These are phyloP conservation scores for Bombus polaris DNA, from an alignment of 1,140 invertebrate genomes.

Conservation along the genomic window DNA sequence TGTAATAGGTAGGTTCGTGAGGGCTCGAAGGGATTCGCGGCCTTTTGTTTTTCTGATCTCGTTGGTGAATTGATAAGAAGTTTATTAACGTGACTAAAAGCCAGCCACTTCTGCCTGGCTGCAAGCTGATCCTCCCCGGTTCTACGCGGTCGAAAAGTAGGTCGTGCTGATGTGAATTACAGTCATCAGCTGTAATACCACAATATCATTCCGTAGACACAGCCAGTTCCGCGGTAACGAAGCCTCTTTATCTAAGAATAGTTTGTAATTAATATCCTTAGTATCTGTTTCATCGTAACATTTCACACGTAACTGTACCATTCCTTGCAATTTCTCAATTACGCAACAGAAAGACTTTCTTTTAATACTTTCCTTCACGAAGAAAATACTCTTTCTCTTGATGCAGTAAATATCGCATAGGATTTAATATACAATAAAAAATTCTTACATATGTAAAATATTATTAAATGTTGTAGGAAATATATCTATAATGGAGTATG, in stretches of 20 bases:
- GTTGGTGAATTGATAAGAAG: background rate
- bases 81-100: constrained; percentile 1
- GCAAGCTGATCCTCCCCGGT: constrained; percentile 38
- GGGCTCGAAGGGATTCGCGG: background rate
- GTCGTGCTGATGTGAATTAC: constrained; percentile 50
- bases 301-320: background rate
- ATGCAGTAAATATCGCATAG: background rate
- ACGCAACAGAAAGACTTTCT: background rate
- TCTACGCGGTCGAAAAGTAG: constrained; percentile 40
- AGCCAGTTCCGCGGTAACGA: constrained; percentile 26
- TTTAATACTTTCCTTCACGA: background rate
- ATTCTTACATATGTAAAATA: background rate
- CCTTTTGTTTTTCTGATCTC: background rate
- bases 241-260: constrained; percentile 29
- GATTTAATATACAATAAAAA: background rate
- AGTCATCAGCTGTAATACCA: constrained; percentile 53
- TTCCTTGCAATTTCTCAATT: background rate
- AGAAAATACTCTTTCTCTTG: background rate
- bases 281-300: background rate
- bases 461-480: background rate
- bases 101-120: background rate
- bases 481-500: too few species aligned
- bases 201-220: constrained; percentile 31
- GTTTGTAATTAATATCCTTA: constrained; percentile 45
- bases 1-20: background rate